Base-by-base conservation (phyloP, 2,113 vertebrate species). In the Coptodon bakossiorum region DNA sequence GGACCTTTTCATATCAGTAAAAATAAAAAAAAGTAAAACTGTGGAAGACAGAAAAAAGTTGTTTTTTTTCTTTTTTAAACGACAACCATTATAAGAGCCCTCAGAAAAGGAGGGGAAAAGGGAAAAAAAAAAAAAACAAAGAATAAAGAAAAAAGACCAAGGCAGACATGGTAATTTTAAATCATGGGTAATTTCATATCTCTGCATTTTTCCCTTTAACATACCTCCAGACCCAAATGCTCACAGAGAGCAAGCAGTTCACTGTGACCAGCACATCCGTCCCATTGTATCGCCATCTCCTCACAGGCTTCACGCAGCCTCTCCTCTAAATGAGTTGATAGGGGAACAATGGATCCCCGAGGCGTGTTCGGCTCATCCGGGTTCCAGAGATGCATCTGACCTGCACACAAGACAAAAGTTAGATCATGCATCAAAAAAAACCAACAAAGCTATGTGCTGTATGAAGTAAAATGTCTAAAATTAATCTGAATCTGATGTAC, bases 301-400 rank as follows among this genome's bases (percentile, higher is more conserved):
- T 97, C 94, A 3, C 98, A 99, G 34, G 97, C 97, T 52, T 96
- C 96, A 11, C 95, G 97, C 4, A 99, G 93, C 4, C 97, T 96
- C 93, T 97, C 97, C 91, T 99, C 98, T 14, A 97, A 94, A 93
- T 95, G 96, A 50, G 95, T 92, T 1, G 96, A 96, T 40, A 95
- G 95, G 4, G 97, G 93, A 1, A 63, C 43, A 1, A 89, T 78
- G 6, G 95, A 88, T 0, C 93, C 91, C 0, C 96, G 96, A 1
- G 97, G 97, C 0, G 97, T 96, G 2, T 94, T 97, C 17, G 97
- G 95, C 81, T 99, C 98, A 0, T 99, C 98, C 0, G 98, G 98
- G 94, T 99, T 99, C 98, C 98, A 99, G 90, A 99, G 97, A 31
- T 98, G 96, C 90, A 98, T 94, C 95, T 99, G 98, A 24, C 98